Base-by-base conservation (phyloP, 2,888 invertebrate species). In the Coleophora flavipennella region DNA sequence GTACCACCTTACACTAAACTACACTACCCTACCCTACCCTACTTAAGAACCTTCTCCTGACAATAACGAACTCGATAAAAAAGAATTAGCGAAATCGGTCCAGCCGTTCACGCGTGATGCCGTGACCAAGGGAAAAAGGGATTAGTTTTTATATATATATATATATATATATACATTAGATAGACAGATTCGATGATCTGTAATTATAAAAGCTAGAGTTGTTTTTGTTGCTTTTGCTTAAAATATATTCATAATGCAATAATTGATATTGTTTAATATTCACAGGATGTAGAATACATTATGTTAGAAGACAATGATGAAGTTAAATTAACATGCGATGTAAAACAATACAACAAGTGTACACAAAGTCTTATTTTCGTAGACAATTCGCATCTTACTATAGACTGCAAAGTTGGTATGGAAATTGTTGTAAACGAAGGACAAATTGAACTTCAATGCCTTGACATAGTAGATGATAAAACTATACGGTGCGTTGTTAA, bases 321-420 rank as follows among this genome's bases (percentile, higher is more conserved):
- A 14, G 41, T 69, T 0, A 53, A 45, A 10, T 34, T 72, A 2
- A 64, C 62, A 8, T 45, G 42, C 38, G 47, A 66, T 12, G 11
- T 54, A 20, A 3, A 34, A 0, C 38, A 55, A 35, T 59, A 44
- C 25, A 42, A 70, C 28, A 61, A 56, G 45, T 72, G 73, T 41
- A 68, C 55, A 39, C 39, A 45, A 13, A 26, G 33, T 0, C 41
- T 34, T 36, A 62, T 73, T 44, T 73, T 60, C 26, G 48, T 72
- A 1, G 67, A 72, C 37, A 59, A 64, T 44, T 49, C 55, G 1
- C 39, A 55, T 35, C 31, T 71, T 14, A 45, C 48, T 6, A 26
- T 40, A 0, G 66, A 69, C 25, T 45, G 55, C 1, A 46, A 45
- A 46, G 39, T 62, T 13, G 70, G 63, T 31, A 59, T 48, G 41